phyloP scores from a whole-genome alignment of 2,888 invertebrate species.

The Cactoblastis cactorum region DNA sequence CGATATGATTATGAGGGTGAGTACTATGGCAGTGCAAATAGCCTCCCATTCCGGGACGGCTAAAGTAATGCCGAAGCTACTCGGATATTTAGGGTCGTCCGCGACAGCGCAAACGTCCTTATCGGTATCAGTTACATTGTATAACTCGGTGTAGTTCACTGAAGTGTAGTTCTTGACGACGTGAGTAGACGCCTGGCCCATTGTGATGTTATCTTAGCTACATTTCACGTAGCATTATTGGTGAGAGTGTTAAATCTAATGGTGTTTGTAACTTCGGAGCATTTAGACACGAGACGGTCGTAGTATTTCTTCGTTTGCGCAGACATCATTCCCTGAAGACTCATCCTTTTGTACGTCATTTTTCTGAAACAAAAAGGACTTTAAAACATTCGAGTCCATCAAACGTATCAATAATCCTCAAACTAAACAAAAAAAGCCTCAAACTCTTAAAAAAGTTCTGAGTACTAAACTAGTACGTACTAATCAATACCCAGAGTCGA shows the following conservation, averaged over 20 bases:
- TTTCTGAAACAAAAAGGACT: constrained; percentile 54
- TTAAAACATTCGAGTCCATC: not conserved
- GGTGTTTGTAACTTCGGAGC: constrained; percentile 30
- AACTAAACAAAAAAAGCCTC: not conserved
- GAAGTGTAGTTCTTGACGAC: constrained; percentile 50
- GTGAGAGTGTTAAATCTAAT: constrained; percentile 28
- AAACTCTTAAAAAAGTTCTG: too few species aligned
- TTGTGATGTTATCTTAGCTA: constrained; percentile 44
- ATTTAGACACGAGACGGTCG: constrained; percentile 32
- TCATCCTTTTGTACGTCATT: constrained; percentile 47
- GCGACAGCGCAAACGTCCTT: constrained; percentile 66
- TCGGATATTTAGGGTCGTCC: constrained; percentile 78
- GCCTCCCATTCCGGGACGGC: constrained; percentile 93
- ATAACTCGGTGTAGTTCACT: constrained; percentile 51
- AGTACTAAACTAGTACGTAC: too few species aligned
- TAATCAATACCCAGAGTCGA: too few species aligned
- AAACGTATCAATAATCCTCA: not conserved
- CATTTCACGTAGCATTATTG: constrained; percentile 56
- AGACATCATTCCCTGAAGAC: constrained; percentile 35
- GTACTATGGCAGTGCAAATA: constrained; percentile 86
- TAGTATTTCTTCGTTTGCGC: constrained; percentile 39
- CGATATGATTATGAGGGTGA: constrained; percentile 91
- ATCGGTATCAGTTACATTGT: constrained; percentile 49
- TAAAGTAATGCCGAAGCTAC: constrained; percentile 84
- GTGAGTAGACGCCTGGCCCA: constrained; percentile 64